Conservation (phyloP, 2,797 vertebrate species). For the Pangasius macronema region DNA sequence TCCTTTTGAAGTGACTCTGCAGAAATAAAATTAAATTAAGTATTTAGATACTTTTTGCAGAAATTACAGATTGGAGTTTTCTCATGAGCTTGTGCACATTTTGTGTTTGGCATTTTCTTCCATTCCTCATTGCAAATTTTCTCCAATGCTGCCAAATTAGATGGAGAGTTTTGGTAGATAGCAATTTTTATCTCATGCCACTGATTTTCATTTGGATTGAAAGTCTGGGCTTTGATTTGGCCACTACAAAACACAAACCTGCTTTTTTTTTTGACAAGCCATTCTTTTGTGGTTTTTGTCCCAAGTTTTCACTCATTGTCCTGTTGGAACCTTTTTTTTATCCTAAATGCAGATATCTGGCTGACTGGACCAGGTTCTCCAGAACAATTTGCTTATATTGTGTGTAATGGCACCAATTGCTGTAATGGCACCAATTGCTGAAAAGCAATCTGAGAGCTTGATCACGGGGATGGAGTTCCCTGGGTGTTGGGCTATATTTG, state of each 20-base stretch:
- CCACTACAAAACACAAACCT: background rate
- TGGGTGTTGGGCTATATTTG: background rate
- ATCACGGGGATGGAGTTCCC: background rate
- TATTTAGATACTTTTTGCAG: background rate
- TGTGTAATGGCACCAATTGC: no score
- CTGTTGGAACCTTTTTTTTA: background rate
- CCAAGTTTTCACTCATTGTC: background rate
- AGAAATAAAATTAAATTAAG: background rate
- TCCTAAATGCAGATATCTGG: background rate
- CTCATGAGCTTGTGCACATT: no score
- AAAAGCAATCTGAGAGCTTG: background rate
- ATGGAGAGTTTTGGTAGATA: background rate
- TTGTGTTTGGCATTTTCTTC: no score
- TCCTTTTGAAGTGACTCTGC: background rate
- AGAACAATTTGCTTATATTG: background rate
- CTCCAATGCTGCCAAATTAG: no score
- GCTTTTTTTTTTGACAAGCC: background rate
- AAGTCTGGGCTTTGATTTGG: background rate
- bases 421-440: no score
- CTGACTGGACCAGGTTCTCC: background rate
- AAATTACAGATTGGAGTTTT: background rate
- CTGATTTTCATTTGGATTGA: background rate
- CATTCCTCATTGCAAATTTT: no score
- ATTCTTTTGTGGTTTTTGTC: background rate
- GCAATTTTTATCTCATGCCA: background rate